phyloP scores from a whole-genome alignment of 2,888 invertebrate species.

The Stenoptilia bipunctidactyla region DNA sequence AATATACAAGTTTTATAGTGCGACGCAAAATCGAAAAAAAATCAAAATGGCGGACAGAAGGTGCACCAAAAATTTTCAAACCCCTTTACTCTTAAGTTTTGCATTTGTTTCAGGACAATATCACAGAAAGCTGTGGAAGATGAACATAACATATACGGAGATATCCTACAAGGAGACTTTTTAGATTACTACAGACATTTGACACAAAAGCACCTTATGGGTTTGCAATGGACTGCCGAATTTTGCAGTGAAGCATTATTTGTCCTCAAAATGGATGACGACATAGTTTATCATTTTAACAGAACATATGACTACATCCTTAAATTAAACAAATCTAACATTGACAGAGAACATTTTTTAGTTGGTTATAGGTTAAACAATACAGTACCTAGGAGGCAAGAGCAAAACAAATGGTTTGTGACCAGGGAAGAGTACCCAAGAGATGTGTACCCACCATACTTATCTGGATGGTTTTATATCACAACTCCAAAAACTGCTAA shows the following conservation, averaged over 20 bases:
- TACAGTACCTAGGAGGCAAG: constrained; percentile 75
- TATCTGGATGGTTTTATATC: constrained; percentile 89
- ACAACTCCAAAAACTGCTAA: constrained; percentile 76
- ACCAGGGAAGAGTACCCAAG: constrained; percentile 73
- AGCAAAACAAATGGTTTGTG: constrained; percentile 86
- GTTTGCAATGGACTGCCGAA: constrained; percentile 79
- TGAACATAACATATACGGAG: constrained; percentile 75
- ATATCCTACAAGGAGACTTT: constrained; percentile 83
- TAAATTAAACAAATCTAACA: constrained; percentile 17
- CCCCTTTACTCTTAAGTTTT: too few relatives aligned
- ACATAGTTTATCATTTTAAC: constrained; percentile 81
- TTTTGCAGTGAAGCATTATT: constrained; percentile 73
- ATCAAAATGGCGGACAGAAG: too few relatives aligned
- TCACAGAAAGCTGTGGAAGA: constrained; percentile 70
- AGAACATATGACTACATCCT: constrained; percentile 32
- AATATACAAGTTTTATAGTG: too few relatives aligned
- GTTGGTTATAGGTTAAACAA: constrained; percentile 78
- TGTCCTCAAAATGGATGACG: constrained; percentile 86
- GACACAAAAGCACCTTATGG: constrained; percentile 88
- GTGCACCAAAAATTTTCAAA: too few relatives aligned
- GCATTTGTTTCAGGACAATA: constrained; percentile 45
- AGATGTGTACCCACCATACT: constrained; percentile 77
- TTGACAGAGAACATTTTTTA: constrained; percentile 31
- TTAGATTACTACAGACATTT: constrained; percentile 82
- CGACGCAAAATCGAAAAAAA: too few relatives aligned